Percentiles rank a stretch among this genome's conserved stretches.
Conservation (phyloP, 2,113 vertebrate species). For the Petaurus breviceps region DNA sequence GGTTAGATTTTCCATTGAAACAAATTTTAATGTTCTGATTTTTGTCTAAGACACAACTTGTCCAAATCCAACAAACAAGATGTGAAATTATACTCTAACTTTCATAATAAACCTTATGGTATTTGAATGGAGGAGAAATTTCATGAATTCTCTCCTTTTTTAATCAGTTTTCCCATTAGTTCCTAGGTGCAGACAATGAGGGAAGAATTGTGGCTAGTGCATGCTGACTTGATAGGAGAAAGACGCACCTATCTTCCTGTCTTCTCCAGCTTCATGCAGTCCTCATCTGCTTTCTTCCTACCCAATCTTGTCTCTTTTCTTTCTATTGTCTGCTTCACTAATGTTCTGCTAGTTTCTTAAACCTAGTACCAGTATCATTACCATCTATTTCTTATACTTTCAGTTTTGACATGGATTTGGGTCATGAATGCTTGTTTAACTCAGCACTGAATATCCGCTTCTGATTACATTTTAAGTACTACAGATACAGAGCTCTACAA, state of each 20-base stretch:
- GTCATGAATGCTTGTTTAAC: neutral
- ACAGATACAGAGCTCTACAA: neutral
- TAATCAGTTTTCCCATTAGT: neutral
- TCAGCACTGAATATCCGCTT: neutral
- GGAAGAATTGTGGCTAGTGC: neutral
- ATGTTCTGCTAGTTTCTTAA: neutral
- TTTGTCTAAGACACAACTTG: conserved; percentile 50
- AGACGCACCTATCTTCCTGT: neutral
- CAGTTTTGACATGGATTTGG: neutral
- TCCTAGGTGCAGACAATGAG: neutral
- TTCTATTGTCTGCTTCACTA: neutral
- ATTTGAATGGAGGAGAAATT: conserved; percentile 27
- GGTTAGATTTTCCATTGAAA: neutral
- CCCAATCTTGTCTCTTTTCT: neutral
- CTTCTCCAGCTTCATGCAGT: neutral
- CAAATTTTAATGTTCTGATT: conserved; percentile 45
- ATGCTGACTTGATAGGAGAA: neutral
- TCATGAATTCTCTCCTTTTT: neutral
- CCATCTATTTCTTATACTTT: neutral
- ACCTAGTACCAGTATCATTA: neutral
- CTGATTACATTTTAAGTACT: neutral
- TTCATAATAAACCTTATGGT: conserved; percentile 7
- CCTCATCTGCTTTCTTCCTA: neutral
- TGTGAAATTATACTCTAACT: conserved; percentile 11
- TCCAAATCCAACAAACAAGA: conserved; percentile 49